These are phyloP conservation scores for Alectura lathami DNA, from an alignment of 2,113 vertebrate species.

Conservation along the genomic window DNA sequence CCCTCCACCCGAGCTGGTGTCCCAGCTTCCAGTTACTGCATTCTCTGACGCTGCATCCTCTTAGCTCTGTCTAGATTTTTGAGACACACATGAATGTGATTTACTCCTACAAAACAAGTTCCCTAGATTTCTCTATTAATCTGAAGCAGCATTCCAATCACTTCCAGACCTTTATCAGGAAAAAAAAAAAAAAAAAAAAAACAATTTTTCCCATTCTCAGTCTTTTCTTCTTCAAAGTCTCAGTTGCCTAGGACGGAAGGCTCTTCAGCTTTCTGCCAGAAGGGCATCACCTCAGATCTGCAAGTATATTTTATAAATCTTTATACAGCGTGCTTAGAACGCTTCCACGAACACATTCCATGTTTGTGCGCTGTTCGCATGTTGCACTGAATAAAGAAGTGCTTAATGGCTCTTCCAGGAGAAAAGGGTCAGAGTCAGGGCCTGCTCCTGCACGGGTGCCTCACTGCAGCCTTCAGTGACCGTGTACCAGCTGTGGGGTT, in stretches of 20 bases:
- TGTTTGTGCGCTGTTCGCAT: neutral
- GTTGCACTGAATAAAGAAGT: neutral
- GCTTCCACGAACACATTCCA: rapidly evolving
- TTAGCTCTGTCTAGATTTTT: neutral
- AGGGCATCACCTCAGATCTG: neutral
- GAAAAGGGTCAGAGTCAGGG: neutral
- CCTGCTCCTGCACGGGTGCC: rapidly evolving
- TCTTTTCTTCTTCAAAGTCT: neutral
- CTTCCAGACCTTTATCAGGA: neutral
- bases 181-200: neutral
- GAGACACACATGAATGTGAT: neutral
- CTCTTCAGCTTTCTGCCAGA: neutral
- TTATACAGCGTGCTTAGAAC: neutral
- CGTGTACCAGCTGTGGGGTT: neutral
- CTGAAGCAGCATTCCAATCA: neutral
- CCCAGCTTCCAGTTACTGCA: neutral
- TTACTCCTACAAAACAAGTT: neutral
- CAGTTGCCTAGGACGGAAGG: neutral
- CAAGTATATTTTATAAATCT: neutral
- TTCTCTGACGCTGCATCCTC: neutral
- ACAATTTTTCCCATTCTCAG: neutral
- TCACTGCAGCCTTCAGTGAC: neutral
- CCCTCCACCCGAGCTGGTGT: neutral
- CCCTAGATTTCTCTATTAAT: neutral
- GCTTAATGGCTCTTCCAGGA: neutral